phyloP scores from a whole-genome alignment of 2,113 vertebrate species.

The Rhea americana region DNA sequence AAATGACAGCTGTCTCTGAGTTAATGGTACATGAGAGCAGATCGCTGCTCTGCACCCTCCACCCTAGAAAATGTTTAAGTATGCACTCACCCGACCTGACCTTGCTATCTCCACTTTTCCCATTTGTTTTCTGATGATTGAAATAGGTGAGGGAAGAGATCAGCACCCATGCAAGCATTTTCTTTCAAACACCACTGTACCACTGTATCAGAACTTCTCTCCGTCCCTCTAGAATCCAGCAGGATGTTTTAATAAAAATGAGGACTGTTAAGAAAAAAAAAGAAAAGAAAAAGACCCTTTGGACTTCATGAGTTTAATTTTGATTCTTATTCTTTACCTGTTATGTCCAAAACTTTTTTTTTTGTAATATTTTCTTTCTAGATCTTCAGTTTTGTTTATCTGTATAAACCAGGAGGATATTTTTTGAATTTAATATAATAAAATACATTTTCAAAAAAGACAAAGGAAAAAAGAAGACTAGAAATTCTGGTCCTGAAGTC shows the following conservation, averaged over 20 bases:
- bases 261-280: not conserved
- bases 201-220: slow-evolving; percentile 36
- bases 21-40: slow-evolving; percentile 64
- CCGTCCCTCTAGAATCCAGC: not conserved
- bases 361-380: not conserved
- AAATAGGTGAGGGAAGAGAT: slow-evolving; percentile 54
- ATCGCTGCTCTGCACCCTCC: slow-evolving; percentile 38
- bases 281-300: not conserved
- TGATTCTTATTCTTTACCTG: not conserved
- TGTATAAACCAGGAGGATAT: not conserved
- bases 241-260: not conserved
- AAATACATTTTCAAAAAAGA: not conserved
- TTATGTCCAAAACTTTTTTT: not conserved
- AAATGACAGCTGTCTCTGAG: slow-evolving; percentile 73
- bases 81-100: slow-evolving; percentile 30
- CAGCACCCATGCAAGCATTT: not conserved
- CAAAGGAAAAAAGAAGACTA: not conserved
- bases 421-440: not conserved
- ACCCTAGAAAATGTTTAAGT: slow-evolving; percentile 63
- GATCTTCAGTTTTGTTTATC: not conserved
- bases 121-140: slow-evolving; percentile 49
- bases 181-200: slow-evolving; percentile 21
- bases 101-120: slow-evolving; percentile 57
- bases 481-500: not conserved
- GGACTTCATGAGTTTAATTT: not conserved